These are phyloP conservation scores for Drosophila algonquin DNA, from an alignment of 2,888 invertebrate species.

Conservation along the genomic window DNA sequence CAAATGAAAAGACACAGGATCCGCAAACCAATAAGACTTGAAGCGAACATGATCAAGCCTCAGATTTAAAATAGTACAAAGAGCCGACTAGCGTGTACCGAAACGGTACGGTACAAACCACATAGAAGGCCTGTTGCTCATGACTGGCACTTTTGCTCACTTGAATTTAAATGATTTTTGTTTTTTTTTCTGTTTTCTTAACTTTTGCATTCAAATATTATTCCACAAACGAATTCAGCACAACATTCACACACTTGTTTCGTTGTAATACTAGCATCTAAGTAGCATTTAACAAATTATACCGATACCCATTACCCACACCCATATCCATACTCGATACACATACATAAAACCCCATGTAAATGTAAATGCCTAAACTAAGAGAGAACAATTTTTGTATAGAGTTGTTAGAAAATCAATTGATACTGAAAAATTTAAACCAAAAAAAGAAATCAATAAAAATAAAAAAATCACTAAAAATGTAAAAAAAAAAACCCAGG, in stretches of 20 bases:
- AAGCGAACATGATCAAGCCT: constrained; percentile 48
- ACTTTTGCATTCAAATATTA: constrained; percentile 21
- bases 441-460: constrained; percentile 48
- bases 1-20: constrained; percentile 32
- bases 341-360: constrained; percentile 19
- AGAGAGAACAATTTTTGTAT: constrained; percentile 66
- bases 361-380: constrained; percentile 43
- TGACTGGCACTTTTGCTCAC: constrained; percentile 5
- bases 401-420: constrained; percentile 74
- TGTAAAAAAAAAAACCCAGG: neutral
- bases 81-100: constrained; percentile 48
- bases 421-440: constrained; percentile 61
- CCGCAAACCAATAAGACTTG: constrained; percentile 56
- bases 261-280: constrained; percentile 32
- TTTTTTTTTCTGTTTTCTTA: constrained; percentile 10
- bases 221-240: constrained; percentile 22
- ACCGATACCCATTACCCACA: neutral
- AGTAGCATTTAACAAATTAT: constrained; percentile 10
- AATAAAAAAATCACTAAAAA: constrained; percentile 26
- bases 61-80: constrained; percentile 74
- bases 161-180: constrained; percentile 5
- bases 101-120: constrained; percentile 6
- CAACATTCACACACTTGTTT: constrained; percentile 23
- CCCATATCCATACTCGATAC: neutral
- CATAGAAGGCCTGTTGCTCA: constrained; percentile 11